Evolutionary conservation across 2,797 vertebrate species (phyloP), one percentile per base, ranked within the genome.

Genomic region (Manis javanica): DNA sequence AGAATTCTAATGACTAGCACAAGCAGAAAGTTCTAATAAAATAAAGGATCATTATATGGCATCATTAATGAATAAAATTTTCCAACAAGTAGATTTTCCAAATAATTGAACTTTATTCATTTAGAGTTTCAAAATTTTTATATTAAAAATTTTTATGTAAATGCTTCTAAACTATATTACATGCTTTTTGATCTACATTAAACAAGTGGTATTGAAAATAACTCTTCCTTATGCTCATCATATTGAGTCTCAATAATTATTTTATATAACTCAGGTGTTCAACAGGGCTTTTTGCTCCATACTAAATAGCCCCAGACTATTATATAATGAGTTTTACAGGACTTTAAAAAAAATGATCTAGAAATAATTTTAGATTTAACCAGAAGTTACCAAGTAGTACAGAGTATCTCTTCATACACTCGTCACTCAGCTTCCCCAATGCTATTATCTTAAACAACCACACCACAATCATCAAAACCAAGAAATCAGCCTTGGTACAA

Each of bases 191-290:
- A 66, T 75, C 83, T 87, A 87, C 10, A 74, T 16, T 63, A 86
- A 72, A 78, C 31, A 96, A 88, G 93, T 87, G 1, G 75, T 66
- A 89, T n/a, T 74, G 51, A 84, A 93, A 92, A 87, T 83, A 53
- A 57, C 39, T 72, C 46, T 74, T 87, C 26, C 13, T 78, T 89
- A 21, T n/a, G 37, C 4, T 94, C 46, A 88, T 69, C 6, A 51
- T 85, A 75, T 23, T 77, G 7, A 71, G 66, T 74, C n/a, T 74
- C 37, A 91, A 29, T 79, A 78, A 83, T 84, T 75, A 81, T 74
- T 90, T 90, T 55, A 61, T 24, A 72, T 2, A 83, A 42, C 12
- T 79, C 59, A 83, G 37, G 10, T 39, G 71, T 42, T 8, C 29
- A 94, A 49, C 26, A 79, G 29, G 26, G 5, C 7, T 61, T 87